Conservation (phyloP, 1,140 invertebrate species). For the Colletes latitarsis region DNA sequence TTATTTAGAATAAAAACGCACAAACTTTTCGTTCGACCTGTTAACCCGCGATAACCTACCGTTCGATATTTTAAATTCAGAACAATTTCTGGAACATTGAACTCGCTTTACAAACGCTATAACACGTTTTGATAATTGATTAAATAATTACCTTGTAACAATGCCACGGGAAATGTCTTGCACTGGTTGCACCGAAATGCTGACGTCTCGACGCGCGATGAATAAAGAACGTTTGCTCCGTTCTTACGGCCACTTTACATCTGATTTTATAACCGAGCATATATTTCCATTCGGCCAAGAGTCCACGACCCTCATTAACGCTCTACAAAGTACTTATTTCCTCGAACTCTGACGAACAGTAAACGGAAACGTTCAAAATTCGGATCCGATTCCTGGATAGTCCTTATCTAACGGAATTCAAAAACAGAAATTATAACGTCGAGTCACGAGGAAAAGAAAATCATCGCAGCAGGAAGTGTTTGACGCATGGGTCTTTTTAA, state of each 20-base stretch:
- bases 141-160: background rate
- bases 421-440: too few relatives aligned
- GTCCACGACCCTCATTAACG: background rate
- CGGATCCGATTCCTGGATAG: too few relatives aligned
- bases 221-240: background rate
- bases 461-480: too few relatives aligned
- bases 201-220: background rate
- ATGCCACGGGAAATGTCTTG: background rate
- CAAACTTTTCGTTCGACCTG: too few relatives aligned
- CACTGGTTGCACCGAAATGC: background rate
- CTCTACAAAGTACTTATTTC: background rate
- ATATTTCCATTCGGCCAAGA: background rate
- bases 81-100: too few relatives aligned
- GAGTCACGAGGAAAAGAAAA: too few relatives aligned
- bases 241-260: background rate
- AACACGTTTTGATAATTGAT: background rate
- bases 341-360: background rate
- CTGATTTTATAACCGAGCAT: background rate
- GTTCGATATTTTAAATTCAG: too few relatives aligned
- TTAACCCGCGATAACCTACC: too few relatives aligned
- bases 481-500: too few relatives aligned
- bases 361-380: too few relatives aligned
- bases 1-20: too few relatives aligned
- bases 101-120: background rate
- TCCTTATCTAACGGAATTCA: too few relatives aligned